A percentile compares a stretch with the other conserved stretches of the same genome.
Conservation (phyloP, 2,113 vertebrate species). For the Syngnathus floridae region DNA sequence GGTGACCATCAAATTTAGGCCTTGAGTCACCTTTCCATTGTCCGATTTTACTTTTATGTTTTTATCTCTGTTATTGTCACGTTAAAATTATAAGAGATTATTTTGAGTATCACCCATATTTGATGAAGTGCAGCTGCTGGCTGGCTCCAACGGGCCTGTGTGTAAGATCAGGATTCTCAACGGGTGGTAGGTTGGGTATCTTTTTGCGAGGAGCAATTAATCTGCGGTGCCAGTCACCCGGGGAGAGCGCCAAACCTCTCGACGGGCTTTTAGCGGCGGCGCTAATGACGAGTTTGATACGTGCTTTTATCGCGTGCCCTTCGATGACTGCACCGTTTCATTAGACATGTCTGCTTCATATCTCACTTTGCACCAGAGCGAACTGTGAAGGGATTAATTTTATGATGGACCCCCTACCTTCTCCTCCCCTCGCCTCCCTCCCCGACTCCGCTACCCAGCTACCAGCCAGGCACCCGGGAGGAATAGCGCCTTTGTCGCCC, state of each 20-base stretch:
- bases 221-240: slow-evolving; percentile 45
- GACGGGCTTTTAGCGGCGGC: slow-evolving; percentile 50
- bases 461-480: slow-evolving; percentile 61
- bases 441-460: slow-evolving; percentile 42
- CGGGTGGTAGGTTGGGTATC: slow-evolving; percentile 15
- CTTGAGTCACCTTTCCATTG: not conserved
- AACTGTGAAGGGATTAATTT: slow-evolving; percentile 71
- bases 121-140: too few relatives aligned
- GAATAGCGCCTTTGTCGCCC: slow-evolving; percentile 71
- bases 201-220: slow-evolving; percentile 38
- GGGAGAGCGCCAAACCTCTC: slow-evolving; percentile 39
- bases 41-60: not conserved
- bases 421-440: slow-evolving; percentile 28
- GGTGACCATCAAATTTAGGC: not conserved
- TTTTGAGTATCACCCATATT: too few relatives aligned
- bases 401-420: slow-evolving; percentile 66
- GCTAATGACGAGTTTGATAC: slow-evolving; percentile 66
- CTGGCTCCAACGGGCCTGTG: too few relatives aligned
- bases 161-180: not conserved
- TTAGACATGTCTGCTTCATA: slow-evolving; percentile 67
- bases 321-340: slow-evolving; percentile 64
- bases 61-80: not conserved
- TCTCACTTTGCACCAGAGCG: slow-evolving; percentile 69
- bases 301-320: slow-evolving; percentile 63
- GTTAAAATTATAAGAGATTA: too few relatives aligned